Evolutionary conservation across 1,140 invertebrate species (phyloP), one percentile per base, ranked within the genome.

Genomic region (Aphelinus certus): DNA sequence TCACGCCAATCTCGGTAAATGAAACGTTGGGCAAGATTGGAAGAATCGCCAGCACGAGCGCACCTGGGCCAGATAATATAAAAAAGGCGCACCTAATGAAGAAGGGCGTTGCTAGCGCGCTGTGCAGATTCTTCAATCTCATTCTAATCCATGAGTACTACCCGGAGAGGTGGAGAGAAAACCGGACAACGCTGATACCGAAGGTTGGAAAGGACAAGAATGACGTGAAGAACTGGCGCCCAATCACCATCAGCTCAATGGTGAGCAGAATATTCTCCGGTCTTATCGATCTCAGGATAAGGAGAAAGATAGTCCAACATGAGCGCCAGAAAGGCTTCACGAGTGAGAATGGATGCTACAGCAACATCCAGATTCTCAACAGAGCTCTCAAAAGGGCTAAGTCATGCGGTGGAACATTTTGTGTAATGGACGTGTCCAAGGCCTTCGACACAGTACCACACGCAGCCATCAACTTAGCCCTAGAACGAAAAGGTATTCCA

Each of bases 121-220:
- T 78, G 2, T 1, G 70, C 9, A n/a, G 67, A 3, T 42, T 78
- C 5, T 78, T 62, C 60, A 78, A 74, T 56, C 53, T 77, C 0
- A 2, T 78, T n/a, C 65, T 79, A n/a, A 2, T 77, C 1, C 56
- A 63, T n/a, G 72, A 68, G 0, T 3, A 68, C 5, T 67, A 71
- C 10, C 81, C 82, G 26, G 53, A 49, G 1, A 63, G 7, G 2
- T 83, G 80, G 81, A 78, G 62, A 51, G 64, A 51, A 26, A 82
- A 84, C 58, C 70, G 78, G 3, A 83, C 80, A 0, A 80, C 79
- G 0, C 74, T 85, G 10, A 78, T 85, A 5, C 80, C 78, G 6
- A 81, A 83, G 58, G 75, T 73, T 2, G 78, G 77, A 0, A 79
- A 75, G 46, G 79, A 83, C 49, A 46, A 47, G 0, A 10, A 6